Base-by-base conservation (phyloP, 2,888 invertebrate genomes). In the Syrista parreyssii region DNA sequence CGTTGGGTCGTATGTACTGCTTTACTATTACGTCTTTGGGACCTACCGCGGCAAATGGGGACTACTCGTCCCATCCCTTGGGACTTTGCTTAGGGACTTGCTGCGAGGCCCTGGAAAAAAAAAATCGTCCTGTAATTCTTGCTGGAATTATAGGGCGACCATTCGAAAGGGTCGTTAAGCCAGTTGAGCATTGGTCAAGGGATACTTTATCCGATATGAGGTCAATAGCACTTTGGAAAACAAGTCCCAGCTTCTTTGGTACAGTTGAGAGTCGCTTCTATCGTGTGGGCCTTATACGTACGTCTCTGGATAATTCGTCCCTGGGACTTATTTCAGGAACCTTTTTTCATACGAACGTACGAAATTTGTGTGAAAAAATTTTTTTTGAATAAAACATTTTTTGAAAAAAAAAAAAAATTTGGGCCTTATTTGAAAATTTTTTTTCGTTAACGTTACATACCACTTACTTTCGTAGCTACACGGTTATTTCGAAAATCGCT, bases 151-250 rank as follows among this genome's bases (percentile, higher is more conserved):
- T 74, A 81, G 82, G 82, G 6, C 23, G 55, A 55, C 55, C 55
- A 2, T 81, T 80, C 81, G 79, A 83, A 80, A 81, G 79, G 80
- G 82, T 87, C 82, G 83, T 87, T 86, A 85, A 85, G 82, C 83
- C 82, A 79, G 79, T 77, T 82, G 82, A 81, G 82, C 76, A 79
- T 78, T 75, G 76, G 79, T 77, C 78, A 74, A 77, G 75, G 82
- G 34, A 69, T 12, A 34, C 34, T 34, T 34, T 34, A 34, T 23
- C 79, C 81, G 83, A 86, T 86, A 86, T 69, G 80, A 79, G 84
- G 85, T 86, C 83, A 84, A 84, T 82, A 82, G 79, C 84, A 83
- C 32, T 78, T 78, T 31, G 73, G 71, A 79, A 68, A 75, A 40
- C 68, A 68, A 55, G 55, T 55, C 55, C 55, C 55, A 55, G 23